These are phyloP conservation scores for Trogon melanurus DNA, from an alignment of 2,113 vertebrate genomes.

Conservation along the genomic window DNA sequence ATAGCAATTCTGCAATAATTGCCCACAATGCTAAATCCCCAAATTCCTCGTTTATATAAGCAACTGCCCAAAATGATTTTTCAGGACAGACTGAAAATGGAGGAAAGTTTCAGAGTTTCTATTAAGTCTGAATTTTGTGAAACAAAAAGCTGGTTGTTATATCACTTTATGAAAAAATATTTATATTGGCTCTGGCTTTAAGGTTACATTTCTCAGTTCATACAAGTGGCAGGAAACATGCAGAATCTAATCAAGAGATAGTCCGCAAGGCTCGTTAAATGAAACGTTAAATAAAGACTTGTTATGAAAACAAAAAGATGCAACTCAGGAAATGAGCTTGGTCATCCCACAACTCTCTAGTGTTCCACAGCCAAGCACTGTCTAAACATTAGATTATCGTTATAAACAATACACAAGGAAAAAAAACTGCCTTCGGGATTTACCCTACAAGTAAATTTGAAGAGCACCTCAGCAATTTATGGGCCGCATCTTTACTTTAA, in stretches of 20 bases:
- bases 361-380: background rate
- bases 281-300: constrained; percentile 35
- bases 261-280: constrained; percentile 38
- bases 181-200: constrained; percentile 57
- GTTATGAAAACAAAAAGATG: constrained; percentile 56
- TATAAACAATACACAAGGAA: background rate
- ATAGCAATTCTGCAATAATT: background rate
- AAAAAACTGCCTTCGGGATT: background rate
- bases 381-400: constrained; percentile 3
- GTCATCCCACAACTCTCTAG: constrained; percentile 30
- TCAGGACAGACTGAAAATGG: background rate
- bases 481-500: background rate
- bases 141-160: constrained; percentile 40
- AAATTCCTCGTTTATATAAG: background rate
- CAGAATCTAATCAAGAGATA: constrained; percentile 57
- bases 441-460: background rate
- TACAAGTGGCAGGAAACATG: constrained; percentile 40
- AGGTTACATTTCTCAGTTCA: constrained; percentile 40
- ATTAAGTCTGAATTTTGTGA: background rate
- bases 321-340: constrained; percentile 57
- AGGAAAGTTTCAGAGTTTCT: background rate
- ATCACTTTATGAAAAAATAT: constrained; percentile 37
- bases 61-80: accelerated
- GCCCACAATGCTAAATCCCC: background rate
- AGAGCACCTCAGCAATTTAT: background rate